A percentile compares a stretch with the other conserved stretches of the same genome.
Conservation (phyloP, 2,797 vertebrate species). For the Scyliorhinus canicula region DNA sequence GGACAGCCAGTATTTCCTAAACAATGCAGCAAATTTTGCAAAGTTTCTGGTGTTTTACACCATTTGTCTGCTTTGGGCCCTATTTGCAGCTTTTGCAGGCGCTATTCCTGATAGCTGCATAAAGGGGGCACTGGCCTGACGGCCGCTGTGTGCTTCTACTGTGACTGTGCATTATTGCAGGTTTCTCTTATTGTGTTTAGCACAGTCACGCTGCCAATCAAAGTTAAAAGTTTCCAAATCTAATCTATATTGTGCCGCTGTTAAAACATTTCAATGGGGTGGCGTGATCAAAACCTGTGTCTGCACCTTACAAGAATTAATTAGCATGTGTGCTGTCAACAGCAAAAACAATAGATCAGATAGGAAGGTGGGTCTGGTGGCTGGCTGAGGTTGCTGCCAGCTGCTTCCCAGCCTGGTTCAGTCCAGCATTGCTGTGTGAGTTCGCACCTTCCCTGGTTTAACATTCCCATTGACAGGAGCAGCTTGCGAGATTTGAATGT, state of each 20-base stretch:
- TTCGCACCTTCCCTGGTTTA: slow-evolving; percentile 4
- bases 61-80: background rate
- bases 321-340: background rate
- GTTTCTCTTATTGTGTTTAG: background rate
- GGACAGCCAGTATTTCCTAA: background rate
- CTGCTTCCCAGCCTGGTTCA: background rate
- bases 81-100: background rate
- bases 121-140: background rate
- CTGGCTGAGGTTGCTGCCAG: too few species aligned
- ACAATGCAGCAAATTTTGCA: background rate
- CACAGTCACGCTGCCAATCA: background rate
- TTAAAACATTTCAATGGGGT: slow-evolving; percentile 41
- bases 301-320: slow-evolving; percentile 28
- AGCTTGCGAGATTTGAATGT: background rate
- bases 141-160: background rate
- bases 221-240: slow-evolving; percentile 15
- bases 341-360: background rate
- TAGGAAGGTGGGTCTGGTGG: background rate
- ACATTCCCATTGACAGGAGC: background rate
- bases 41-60: background rate
- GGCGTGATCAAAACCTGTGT: background rate
- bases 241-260: slow-evolving; percentile 53
- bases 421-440: background rate
- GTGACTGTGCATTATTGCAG: background rate
- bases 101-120: background rate